Percentiles rank a stretch among this genome's conserved stretches.
Evolutionary conservation across 2,888 invertebrate genomes (phyloP).

Genomic region (Drosophila kambysellisi): DNA sequence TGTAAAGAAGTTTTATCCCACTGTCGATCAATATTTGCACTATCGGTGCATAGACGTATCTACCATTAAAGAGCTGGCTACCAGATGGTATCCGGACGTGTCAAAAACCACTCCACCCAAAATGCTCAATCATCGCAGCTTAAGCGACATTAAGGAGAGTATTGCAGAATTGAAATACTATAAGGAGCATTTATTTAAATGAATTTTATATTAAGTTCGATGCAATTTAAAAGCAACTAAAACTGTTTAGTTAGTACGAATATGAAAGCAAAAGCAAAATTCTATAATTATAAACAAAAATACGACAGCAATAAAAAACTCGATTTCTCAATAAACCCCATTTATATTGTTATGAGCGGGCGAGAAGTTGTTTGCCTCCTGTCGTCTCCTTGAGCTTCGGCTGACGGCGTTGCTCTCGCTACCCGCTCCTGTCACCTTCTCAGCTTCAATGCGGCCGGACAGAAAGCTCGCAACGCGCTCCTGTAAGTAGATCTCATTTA

Average conservation of each 20-base stretch:
- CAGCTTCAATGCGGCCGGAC: slow-evolving; percentile 89
- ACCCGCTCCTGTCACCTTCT: slow-evolving; percentile 86
- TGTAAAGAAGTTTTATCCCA: slow-evolving; percentile 92
- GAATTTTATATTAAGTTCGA: slow-evolving; percentile 21
- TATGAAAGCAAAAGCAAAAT: slow-evolving; percentile 78
- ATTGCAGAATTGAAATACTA: slow-evolving; percentile 94
- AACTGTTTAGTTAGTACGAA: slow-evolving; percentile 65
- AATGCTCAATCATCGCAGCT: slow-evolving; percentile 89
- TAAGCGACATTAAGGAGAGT: slow-evolving; percentile 95
- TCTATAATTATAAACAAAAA: slow-evolving; percentile 82
- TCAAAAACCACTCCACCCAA: slow-evolving; percentile 88
- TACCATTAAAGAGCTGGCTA: slow-evolving; percentile 93
- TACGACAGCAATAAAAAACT: slow-evolving; percentile 80
- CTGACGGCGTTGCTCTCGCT: slow-evolving; percentile 63
- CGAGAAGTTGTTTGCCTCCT: slow-evolving; percentile 75
- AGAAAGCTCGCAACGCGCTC: slow-evolving; percentile 88
- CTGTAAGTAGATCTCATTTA: slow-evolving; percentile 80
- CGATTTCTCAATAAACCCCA: slow-evolving; percentile 84
- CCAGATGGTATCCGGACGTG: slow-evolving; percentile 90
- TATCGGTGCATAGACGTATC: slow-evolving; percentile 97
- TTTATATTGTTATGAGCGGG: slow-evolving; percentile 84
- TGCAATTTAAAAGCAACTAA: slow-evolving; percentile 20
- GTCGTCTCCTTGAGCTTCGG: slow-evolving; percentile 67
- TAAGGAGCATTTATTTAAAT: slow-evolving; percentile 87
- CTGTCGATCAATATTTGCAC: slow-evolving; percentile 91